A percentile compares a stretch with the other conserved stretches of the same genome.
Evolutionary conservation across 2,888 invertebrate genomes (phyloP).

Genomic region (Catocala fraxini): DNA sequence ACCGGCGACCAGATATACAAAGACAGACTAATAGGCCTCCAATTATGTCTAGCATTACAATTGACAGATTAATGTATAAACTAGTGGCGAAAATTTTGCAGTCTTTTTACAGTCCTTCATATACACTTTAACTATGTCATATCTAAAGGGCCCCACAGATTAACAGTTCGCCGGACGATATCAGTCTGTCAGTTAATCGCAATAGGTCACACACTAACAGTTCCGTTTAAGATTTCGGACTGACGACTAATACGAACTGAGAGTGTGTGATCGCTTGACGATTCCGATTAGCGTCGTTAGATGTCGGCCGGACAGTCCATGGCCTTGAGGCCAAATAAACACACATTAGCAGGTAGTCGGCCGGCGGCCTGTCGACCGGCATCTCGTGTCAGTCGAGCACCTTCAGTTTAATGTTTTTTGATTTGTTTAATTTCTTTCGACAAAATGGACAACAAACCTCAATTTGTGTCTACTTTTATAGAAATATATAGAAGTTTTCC

Average conservation of each 20-base stretch:
- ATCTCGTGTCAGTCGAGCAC: background rate
- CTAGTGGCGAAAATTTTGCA: no score
- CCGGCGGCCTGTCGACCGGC: background rate
- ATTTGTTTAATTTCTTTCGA: background rate
- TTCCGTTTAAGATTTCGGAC: constrained; percentile 5
- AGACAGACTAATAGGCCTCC: no score
- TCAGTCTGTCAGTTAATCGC: constrained; percentile 3
- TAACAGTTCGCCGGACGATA: constrained; percentile 10
- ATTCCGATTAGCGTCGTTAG: no score
- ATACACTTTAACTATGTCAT: no score
- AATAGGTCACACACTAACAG: constrained; percentile 6
- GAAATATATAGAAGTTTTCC: constrained; percentile 9
- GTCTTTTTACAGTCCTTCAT: no score
- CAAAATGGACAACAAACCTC: constrained; percentile 7
- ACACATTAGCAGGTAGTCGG: background rate
- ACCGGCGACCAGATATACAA: no score
- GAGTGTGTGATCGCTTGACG: constrained; percentile 1
- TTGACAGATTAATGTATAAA: no score
- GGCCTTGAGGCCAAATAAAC: background rate
- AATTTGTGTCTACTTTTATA: constrained; percentile 6
- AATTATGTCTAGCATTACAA: no score
- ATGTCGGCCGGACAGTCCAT: no score
- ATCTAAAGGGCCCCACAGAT: no score
- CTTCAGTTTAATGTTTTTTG: no score
- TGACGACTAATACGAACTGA: constrained; percentile 5